Conservation (phyloP, 1,140 invertebrate species). For the Drosophila baimaii region DNA sequence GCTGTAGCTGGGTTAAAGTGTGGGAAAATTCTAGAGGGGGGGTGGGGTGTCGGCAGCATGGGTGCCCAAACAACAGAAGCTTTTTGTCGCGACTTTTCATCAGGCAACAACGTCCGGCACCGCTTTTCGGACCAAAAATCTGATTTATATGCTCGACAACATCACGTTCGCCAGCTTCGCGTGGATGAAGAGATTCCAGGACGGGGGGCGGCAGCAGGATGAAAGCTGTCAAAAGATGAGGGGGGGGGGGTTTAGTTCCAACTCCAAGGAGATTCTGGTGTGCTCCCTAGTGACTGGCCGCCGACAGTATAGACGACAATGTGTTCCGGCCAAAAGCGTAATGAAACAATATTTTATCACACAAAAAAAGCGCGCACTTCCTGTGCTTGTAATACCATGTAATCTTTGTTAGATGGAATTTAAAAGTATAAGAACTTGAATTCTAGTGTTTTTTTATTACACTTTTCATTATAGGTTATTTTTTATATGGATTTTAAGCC, state of each 20-base stretch:
- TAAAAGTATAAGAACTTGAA: not conserved
- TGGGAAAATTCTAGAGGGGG: not conserved
- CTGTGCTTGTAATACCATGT: conserved; percentile 2
- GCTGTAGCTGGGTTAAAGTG: conserved; percentile 6
- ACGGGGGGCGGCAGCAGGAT: too few species aligned
- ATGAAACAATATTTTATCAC: conserved; percentile 77
- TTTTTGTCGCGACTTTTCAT: conserved; percentile 79
- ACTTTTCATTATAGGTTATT: not conserved
- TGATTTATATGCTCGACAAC: conserved; percentile 79
- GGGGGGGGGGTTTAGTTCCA: not conserved
- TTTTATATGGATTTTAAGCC: not conserved
- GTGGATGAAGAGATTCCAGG: conserved; percentile 44
- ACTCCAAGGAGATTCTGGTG: conserved; percentile 31
- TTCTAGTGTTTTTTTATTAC: not conserved
- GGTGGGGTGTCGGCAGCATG: too few species aligned
- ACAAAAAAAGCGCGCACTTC: not conserved
- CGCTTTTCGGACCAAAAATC: conserved; percentile 63
- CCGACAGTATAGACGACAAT: conserved; percentile 39
- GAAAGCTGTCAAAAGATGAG: conserved; percentile 21
- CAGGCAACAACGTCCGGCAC: conserved; percentile 51
- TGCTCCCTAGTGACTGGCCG: conserved; percentile 7
- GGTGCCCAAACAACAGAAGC: conserved; percentile 53
- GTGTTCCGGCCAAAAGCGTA: conserved; percentile 66
- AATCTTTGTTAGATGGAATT: not conserved
- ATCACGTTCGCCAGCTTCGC: conserved; percentile 55